Evolutionary conservation across 2,113 vertebrate species (phyloP), one percentile per base, ranked within the genome.

Genomic region (Daubentonia madagascariensis): DNA sequence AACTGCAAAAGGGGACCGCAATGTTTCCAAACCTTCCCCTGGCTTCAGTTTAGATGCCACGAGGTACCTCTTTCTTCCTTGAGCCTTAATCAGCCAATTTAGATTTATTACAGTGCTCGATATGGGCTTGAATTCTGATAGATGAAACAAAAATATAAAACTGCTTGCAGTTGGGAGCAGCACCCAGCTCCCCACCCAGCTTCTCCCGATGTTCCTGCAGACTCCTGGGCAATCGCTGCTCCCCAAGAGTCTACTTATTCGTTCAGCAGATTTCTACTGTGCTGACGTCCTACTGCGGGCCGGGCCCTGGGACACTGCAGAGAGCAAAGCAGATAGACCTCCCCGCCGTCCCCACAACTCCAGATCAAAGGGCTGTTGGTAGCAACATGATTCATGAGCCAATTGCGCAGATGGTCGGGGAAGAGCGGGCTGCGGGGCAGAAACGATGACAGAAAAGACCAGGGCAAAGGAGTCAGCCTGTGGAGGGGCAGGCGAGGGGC

Each of bases 391-490:
- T 40, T 32, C 13, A 48, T 23, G 37, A 4, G 11, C 8, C 23
- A 11, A 20, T 5, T 2, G 13, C 48, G 6, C 22, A 14, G 28
- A 20, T 8, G 2, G 6, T 25, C 4, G 0, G 23, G 48, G 8
- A 30, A 3, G 6, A 37, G 6, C 2, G 0, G 1, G 12, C 63
- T 28, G 1, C 0, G 28, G 23, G 17, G 32, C 2, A 1, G 22
- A 37, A 76, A 37, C 1, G 11, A 10, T 16, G 57, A 17, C 7
- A 12, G 3, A 8, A 78, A 37, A 8, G 84, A 20, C 0, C 35
- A 2, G 0, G 18, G 76, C 32, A 50, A 4, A 67, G 45, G 45
- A 2, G 1, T 17, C 37, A 12, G 3, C 7, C 18, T 1, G 11
- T 14, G 48, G 16, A 5, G 32, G 3, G 25, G 13, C 16, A 12